These are phyloP conservation scores for Trichonephila clavata DNA, from an alignment of 1,140 invertebrate genomes.

Conservation along the genomic window DNA sequence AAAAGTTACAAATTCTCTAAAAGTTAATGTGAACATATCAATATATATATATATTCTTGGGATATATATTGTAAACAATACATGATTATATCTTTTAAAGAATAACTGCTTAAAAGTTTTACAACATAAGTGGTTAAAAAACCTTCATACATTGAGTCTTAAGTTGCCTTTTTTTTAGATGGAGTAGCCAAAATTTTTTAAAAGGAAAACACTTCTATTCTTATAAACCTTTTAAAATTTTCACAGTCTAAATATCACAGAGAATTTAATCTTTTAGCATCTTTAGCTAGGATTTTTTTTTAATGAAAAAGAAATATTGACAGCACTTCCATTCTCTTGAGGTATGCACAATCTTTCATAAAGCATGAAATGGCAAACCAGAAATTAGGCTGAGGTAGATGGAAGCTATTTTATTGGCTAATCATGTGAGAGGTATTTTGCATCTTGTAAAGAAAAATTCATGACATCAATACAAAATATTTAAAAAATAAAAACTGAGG, in stretches of 20 bases:
- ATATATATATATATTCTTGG: no score
- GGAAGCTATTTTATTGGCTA: constrained; percentile 21
- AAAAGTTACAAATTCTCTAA: no score
- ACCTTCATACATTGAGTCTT: neutral
- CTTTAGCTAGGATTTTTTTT: no score
- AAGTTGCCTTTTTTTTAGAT: neutral
- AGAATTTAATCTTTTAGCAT: neutral
- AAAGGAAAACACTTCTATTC: neutral
- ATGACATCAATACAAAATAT: neutral
- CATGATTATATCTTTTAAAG: no score
- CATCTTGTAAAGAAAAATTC: neutral
- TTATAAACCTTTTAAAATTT: no score
- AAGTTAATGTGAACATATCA: no score
- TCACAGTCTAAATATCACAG: neutral
- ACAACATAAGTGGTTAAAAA: no score
- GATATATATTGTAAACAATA: no score
- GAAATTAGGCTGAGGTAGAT: constrained; percentile 69
- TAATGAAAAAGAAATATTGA: neutral
- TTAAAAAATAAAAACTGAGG: neutral
- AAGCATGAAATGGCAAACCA: constrained; percentile 42
- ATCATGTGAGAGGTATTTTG: constrained; percentile 50
- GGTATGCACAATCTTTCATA: constrained; percentile 5
- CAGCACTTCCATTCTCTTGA: neutral
- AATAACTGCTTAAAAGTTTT: no score
- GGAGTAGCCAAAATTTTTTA: neutral